Percentiles rank a stretch among this genome's conserved stretches.
phyloP scores from a whole-genome alignment of 37 sponge, comb jelly and placozoan species.

The Ianthella basta region DNA sequence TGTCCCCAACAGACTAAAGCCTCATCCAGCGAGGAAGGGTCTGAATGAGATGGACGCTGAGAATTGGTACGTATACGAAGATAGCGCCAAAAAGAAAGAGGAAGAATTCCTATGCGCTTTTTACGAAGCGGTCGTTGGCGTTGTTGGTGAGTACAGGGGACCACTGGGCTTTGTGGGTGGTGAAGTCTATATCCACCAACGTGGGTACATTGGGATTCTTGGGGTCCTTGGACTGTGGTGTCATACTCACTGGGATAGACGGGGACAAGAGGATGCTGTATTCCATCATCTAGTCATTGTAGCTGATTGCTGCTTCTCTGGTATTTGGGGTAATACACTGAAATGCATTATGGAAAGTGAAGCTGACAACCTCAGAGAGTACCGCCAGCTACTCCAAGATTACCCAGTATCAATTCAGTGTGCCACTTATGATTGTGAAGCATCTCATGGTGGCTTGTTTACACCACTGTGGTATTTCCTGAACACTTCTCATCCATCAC shows the following conservation, averaged over 20 bases:
- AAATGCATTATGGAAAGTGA: neutral
- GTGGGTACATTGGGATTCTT: neutral
- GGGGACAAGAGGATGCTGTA: neutral
- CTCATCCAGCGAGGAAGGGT: neutral
- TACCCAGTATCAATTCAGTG: slow-evolving; percentile 3
- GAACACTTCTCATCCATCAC: neutral
- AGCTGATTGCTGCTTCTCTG: neutral
- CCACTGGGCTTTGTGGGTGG: slow-evolving; percentile 13
- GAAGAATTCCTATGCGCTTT: no score
- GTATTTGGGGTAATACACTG: neutral
- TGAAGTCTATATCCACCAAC: neutral
- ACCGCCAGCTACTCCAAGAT: neutral
- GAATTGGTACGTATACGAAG: neutral
- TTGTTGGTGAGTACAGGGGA: neutral
- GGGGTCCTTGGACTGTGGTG: slow-evolving; percentile 12
- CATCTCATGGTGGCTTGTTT: neutral
- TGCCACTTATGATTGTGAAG: neutral
- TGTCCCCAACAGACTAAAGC: neutral
- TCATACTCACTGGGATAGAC: neutral
- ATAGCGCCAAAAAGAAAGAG: neutral
- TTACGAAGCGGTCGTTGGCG: neutral
- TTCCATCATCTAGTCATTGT: slow-evolving; percentile 4
- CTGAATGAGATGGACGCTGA: neutral
- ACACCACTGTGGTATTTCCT: neutral
- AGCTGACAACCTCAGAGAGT: neutral